Evolutionary conservation across 2,113 vertebrate species (phyloP), one percentile per base, ranked within the genome.

Genomic region (Uria aalge): DNA sequence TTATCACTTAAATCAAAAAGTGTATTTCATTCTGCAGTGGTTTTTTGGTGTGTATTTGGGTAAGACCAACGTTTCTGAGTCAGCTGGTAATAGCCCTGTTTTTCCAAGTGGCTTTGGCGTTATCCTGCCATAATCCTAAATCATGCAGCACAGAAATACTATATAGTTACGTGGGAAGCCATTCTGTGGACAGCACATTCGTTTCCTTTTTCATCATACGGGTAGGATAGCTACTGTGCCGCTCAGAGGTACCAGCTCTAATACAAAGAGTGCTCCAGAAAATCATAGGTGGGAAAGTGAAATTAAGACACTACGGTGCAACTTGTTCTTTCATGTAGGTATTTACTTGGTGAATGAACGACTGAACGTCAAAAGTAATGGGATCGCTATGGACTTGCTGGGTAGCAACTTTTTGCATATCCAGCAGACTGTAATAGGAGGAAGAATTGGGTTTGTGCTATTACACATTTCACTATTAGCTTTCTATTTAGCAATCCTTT

Each of bases 21-120:
- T 2, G 2, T 29, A 10, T 47, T 60, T 64, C 5, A 16, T 59
- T 76, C 24, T 0, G 0, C 4, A 8, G 0, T 11, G n/a, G 6
- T 23, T 36, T 57, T 20, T 21, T 47, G 8, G 71, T 56, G 12
- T 56, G 6, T 52, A 1, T 76, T 75, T 88, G n/a, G 3, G 22
- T 69, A 38, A 38, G 60, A 73, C 6, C 17, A 52, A 22, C 21
- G 47, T 69, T 91, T 77, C 38, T 63, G 41, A 81, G 18, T 57
- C 43, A 76, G 13, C 9, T 85, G 8, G 7, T 38, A 59, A 38
- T 13, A 83, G 22, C 21, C 9, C 16, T 55, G 2, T 38, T 75
- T 64, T 73, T 48, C 32, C 38, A 63, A 30, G 12, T 36, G 57
- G 21, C 13, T 90, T 77, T 88, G 56, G 11, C n/a, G 8, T 19